Evolutionary conservation across 2,797 vertebrate species (phyloP).

Genomic region (Hybognathus amarus): DNA sequence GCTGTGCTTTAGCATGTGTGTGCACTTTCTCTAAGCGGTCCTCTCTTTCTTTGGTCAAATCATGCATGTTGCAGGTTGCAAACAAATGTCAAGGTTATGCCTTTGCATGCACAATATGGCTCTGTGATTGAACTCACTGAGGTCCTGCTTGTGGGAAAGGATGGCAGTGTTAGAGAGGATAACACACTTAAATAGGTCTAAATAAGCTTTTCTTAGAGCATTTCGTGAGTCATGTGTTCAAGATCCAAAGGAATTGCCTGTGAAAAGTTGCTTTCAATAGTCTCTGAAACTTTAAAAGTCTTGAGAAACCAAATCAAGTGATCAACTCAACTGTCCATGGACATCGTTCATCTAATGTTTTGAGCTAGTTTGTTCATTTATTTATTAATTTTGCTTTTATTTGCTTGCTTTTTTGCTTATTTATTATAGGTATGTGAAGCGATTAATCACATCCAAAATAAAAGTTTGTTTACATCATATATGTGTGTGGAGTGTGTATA

Average conservation of each 20-base stretch:
- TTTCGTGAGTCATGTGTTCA: not conserved
- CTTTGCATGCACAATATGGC: not conserved
- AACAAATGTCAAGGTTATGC: not conserved
- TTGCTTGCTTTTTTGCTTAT: too few relatives aligned
- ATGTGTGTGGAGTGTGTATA: too few relatives aligned
- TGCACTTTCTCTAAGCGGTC: not conserved
- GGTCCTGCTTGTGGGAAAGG: not conserved
- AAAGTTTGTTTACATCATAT: too few relatives aligned
- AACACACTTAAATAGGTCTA: conserved; percentile 11
- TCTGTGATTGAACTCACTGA: not conserved
- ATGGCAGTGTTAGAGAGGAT: conserved; percentile 1
- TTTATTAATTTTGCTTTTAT: not conserved
- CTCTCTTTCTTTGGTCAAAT: not conserved
- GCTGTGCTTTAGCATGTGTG: not conserved
- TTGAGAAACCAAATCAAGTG: not conserved
- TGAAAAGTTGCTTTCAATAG: not conserved
- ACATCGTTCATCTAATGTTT: not conserved
- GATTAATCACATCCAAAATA: too few relatives aligned
- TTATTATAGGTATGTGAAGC: too few relatives aligned
- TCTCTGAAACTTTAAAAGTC: not conserved
- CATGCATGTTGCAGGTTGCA: not conserved
- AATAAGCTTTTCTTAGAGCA: conserved; percentile 1
- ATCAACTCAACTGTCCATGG: not conserved
- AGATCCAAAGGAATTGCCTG: not conserved
- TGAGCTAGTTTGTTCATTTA: not conserved